These are phyloP conservation scores for Xanthia togata DNA, from an alignment of 2,888 invertebrate species.

Conservation along the genomic window DNA sequence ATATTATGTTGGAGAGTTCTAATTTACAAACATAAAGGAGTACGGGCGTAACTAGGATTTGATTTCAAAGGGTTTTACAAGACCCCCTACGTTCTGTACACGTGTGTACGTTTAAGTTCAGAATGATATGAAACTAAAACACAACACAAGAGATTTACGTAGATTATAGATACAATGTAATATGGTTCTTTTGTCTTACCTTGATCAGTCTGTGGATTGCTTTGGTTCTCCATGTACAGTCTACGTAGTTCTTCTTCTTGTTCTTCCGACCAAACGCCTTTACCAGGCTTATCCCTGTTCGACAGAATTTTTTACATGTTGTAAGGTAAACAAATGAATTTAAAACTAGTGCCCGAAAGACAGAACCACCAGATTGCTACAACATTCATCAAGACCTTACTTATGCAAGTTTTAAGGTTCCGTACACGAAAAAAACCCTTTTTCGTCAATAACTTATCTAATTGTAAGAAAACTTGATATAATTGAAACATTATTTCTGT, in stretches of 20 bases:
- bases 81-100: neutral
- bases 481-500: too few species aligned
- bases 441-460: too few species aligned
- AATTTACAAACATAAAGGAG: neutral
- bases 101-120: neutral
- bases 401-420: conserved; percentile 53
- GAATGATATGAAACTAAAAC: neutral
- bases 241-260: conserved; percentile 96
- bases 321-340: neutral
- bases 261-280: conserved; percentile 95
- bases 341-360: conserved; percentile 20
- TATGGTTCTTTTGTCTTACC: conserved; percentile 83
- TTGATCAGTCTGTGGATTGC: conserved; percentile 92
- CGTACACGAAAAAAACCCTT: too few species aligned
- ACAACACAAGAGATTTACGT: neutral
- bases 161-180: neutral
- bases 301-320: neutral
- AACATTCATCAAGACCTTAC: conserved; percentile 44
- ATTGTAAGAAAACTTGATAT: too few species aligned
- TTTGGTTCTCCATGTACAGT: conserved; percentile 96
- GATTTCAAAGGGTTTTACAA: conserved; percentile 2
- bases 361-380: conserved; percentile 12
- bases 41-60: conserved; percentile 1
- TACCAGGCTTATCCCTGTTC: conserved; percentile 82
- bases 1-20: neutral